These are phyloP conservation scores for Chelidonichthys spinosus DNA, from an alignment of 2,797 vertebrate species.

Conservation along the genomic window DNA sequence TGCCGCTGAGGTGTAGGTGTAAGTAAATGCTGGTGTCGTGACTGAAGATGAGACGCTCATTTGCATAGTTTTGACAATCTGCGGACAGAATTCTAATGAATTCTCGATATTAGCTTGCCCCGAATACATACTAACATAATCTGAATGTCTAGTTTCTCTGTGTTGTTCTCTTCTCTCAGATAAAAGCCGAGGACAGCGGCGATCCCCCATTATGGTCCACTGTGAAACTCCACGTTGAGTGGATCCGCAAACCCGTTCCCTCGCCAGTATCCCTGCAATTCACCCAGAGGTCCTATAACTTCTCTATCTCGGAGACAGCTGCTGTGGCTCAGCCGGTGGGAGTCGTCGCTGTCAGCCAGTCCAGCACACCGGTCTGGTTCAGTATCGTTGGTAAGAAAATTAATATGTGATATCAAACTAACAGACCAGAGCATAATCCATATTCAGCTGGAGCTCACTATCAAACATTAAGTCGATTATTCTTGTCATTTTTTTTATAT, in stretches of 20 bases:
- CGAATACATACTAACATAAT: constrained; percentile 16
- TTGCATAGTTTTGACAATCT: constrained; percentile 3
- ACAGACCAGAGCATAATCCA: not conserved
- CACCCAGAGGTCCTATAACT: constrained; percentile 91
- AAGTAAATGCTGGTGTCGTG: constrained; percentile 22
- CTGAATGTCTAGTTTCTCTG: constrained; percentile 6
- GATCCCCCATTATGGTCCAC: constrained; percentile 92
- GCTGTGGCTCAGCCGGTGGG: constrained; percentile 93
- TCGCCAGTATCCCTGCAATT: constrained; percentile 87
- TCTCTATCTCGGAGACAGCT: constrained; percentile 91
- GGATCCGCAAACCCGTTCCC: constrained; percentile 91
- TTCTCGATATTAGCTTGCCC: constrained; percentile 14
- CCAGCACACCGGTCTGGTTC: constrained; percentile 92
- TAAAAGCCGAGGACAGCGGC: constrained; percentile 95
- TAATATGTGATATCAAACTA: not conserved
- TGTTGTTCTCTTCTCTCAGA: constrained; percentile 77
- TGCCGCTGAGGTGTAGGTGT: constrained; percentile 24
- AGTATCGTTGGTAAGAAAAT: constrained; percentile 90
- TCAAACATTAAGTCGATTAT: not conserved
- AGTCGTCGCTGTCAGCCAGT: constrained; percentile 89
- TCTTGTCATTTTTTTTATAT: constrained; percentile 1
- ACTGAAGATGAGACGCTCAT: constrained; percentile 31
- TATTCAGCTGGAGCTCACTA: not conserved
- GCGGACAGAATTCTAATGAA: constrained; percentile 19
- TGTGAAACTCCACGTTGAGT: constrained; percentile 92